Evolutionary conservation across 92 coral and sea anemone species (phyloP).

Genomic region (Phenganax subtilis): DNA sequence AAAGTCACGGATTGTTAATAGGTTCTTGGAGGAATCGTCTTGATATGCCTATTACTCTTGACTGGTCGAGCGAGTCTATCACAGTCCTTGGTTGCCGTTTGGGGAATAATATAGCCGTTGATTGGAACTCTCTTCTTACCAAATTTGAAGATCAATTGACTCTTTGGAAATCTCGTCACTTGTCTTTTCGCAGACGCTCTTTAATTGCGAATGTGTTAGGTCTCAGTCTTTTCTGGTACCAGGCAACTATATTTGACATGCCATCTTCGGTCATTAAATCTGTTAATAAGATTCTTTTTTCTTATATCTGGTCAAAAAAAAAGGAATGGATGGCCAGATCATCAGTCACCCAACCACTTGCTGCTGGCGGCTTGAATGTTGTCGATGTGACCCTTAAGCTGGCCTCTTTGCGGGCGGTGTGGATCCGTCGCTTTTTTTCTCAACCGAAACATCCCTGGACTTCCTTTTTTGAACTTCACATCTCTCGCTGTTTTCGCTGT

Average conservation of each 20-base stretch:
- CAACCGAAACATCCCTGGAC: slow-evolving; percentile 10
- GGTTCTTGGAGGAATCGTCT: background rate
- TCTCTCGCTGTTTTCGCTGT: background rate
- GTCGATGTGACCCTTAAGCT: slow-evolving; percentile 28
- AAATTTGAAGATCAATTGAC: background rate
- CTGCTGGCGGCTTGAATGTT: slow-evolving; percentile 32
- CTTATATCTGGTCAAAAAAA: background rate
- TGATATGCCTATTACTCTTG: background rate
- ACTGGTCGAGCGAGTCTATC: background rate
- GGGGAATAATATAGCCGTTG: background rate
- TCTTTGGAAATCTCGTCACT: too few species aligned
- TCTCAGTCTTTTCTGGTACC: too few species aligned
- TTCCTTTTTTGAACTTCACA: background rate
- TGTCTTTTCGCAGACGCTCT: too few species aligned
- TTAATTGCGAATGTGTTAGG: too few species aligned
- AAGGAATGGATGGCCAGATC: slow-evolving; percentile 27
- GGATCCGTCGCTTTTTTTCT: slow-evolving; percentile 16
- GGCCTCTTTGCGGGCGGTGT: slow-evolving; percentile 18
- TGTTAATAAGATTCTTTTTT: background rate
- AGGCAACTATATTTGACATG: too few species aligned
- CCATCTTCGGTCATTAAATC: too few species aligned
- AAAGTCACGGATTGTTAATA: slow-evolving; percentile 23
- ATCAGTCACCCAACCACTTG: slow-evolving; percentile 17
- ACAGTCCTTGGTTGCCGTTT: background rate
- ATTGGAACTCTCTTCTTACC: slow-evolving; percentile 22